These are phyloP conservation scores for Tanaodytes sp. DNA, from an alignment of 2,888 invertebrate genomes.

Conservation along the genomic window DNA sequence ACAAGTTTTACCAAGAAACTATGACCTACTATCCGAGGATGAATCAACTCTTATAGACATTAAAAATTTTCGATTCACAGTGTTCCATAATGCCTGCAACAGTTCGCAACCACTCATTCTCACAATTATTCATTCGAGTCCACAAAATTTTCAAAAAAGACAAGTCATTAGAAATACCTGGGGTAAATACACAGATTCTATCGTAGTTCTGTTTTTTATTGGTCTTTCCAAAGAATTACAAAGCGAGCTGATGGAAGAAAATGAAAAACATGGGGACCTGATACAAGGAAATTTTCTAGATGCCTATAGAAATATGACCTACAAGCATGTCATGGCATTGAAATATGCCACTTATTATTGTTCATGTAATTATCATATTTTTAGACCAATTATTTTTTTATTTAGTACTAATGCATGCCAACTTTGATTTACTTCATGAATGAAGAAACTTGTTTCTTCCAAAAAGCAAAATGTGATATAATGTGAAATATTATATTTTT, in stretches of 20 bases:
- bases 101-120: constrained; percentile 71
- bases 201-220: constrained; percentile 72
- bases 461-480: too few species aligned
- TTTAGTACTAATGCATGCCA: too few species aligned
- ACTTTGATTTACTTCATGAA: not conserved
- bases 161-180: constrained; percentile 73
- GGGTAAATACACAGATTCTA: constrained; percentile 67
- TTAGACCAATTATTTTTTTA: too few species aligned
- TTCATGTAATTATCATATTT: constrained; percentile 63
- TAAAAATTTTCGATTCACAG: constrained; percentile 77
- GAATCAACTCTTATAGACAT: constrained; percentile 71
- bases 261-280: constrained; percentile 72
- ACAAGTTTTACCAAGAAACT: constrained; percentile 57
- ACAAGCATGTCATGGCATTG: constrained; percentile 76
- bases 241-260: constrained; percentile 67
- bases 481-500: too few species aligned
- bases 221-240: constrained; percentile 69
- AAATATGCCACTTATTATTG: constrained; percentile 75
- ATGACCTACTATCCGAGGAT: constrained; percentile 66
- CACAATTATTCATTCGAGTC: constrained; percentile 74
- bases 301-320: constrained; percentile 76
- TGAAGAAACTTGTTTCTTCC: not conserved
- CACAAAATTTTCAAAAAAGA: constrained; percentile 71
- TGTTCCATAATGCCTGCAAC: constrained; percentile 77
- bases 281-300: constrained; percentile 76